Conservation (phyloP, 2,888 invertebrate species). For the Cheiracanthium punctorium region DNA sequence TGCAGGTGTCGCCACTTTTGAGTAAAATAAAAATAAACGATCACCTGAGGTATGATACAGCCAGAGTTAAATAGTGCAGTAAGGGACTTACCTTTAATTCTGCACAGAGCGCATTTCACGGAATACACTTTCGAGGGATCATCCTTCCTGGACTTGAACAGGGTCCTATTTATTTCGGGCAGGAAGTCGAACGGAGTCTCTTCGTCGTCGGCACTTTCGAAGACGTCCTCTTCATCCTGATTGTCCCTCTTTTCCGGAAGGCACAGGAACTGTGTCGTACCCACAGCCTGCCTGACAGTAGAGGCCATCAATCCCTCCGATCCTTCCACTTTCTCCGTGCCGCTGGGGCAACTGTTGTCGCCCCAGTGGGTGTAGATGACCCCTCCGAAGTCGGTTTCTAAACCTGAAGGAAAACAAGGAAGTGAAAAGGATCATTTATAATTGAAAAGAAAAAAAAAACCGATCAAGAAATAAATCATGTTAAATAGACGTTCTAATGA, state of each 20-base stretch:
- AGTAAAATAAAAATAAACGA: too few relatives aligned
- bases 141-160: too few relatives aligned
- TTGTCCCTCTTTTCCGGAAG: not conserved
- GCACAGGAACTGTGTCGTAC: constrained; percentile 25
- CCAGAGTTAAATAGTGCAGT: too few relatives aligned
- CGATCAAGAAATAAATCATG: too few relatives aligned
- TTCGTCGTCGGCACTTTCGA: not conserved
- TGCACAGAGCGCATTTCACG: too few relatives aligned
- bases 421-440: too few relatives aligned
- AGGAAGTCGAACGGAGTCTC: constrained; percentile 6
- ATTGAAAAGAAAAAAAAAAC: too few relatives aligned
- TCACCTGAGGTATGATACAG: too few relatives aligned
- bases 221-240: not conserved
- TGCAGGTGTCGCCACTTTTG: too few relatives aligned
- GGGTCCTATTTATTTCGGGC: not conserved
- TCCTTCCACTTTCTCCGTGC: not conserved
- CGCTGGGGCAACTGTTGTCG: not conserved
- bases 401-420: constrained; percentile 3
- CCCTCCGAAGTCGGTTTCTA: constrained; percentile 32
- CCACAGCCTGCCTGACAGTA: not conserved
- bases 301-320: constrained; percentile 16
- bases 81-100: too few relatives aligned
- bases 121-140: too few relatives aligned
- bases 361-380: constrained; percentile 33
- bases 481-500: too few relatives aligned